Percentiles rank a stretch among this genome's conserved stretches.
Evolutionary conservation across 2,888 invertebrate genomes (phyloP).

Genomic region (Metopia argyrocephala): DNA sequence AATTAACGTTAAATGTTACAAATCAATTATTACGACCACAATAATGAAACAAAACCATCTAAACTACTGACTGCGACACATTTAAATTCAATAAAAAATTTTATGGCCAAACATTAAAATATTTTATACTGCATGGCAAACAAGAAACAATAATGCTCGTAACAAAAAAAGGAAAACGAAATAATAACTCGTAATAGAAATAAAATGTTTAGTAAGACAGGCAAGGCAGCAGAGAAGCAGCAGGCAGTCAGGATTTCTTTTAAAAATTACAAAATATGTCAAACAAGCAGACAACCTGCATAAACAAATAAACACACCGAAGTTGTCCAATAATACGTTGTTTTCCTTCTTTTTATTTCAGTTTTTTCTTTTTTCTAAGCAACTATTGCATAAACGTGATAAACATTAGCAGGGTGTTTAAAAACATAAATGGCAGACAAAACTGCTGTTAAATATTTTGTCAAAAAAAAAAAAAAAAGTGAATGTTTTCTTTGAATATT

Average conservation of each 20-base stretch:
- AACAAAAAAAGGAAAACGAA: not conserved
- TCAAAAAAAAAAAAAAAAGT: not conserved
- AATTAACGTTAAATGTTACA: not conserved
- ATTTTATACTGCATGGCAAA: not conserved
- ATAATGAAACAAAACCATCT: too few relatives aligned
- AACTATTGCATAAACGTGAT: conserved; percentile 39
- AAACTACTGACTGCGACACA: too few relatives aligned
- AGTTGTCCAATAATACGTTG: not conserved
- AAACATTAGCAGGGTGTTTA: too few relatives aligned
- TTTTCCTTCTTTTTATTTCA: not conserved
- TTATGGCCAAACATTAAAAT: conserved; percentile 35
- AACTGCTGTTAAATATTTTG: too few relatives aligned
- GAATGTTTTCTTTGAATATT: conserved; percentile 20
- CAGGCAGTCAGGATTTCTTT: conserved; percentile 41
- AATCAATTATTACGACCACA: not conserved
- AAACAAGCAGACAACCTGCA: conserved; percentile 34
- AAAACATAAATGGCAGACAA: conserved; percentile 22
- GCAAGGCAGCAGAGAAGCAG: too few relatives aligned
- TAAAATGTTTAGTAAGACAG: conserved; percentile 3
- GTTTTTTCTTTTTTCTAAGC: not conserved
- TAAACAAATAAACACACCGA: too few relatives aligned
- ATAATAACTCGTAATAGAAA: not conserved
- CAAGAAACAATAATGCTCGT: not conserved
- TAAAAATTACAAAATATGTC: conserved; percentile 39
- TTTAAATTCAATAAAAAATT: conserved; percentile 43